Base-by-base conservation (phyloP, 2,888 invertebrate species). In the Catocala sponsa region DNA sequence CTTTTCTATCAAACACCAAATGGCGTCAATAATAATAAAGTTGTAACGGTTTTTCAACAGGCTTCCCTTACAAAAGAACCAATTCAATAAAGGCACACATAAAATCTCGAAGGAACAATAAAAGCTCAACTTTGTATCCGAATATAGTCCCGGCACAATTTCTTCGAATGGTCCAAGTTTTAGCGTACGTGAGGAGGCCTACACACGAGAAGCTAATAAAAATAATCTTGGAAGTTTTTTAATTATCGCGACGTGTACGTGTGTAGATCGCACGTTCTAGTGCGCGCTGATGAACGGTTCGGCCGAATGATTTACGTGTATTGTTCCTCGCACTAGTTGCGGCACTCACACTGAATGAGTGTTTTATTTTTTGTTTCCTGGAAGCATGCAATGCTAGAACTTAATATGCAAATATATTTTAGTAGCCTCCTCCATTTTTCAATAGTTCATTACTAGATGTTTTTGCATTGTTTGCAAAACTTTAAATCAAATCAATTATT, bases 141-240 rank as follows among this genome's bases (percentile, higher is more conserved):
- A 68, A 72, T 68, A 77, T 61, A 73, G 63, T 65, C 68, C 71
- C 59, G 69, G 73, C 70, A 79, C 79, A 74, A 74, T 80, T 79
- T 64, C 56, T 65, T 63, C 57, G 65, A 78, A 81, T 71, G 74
- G 76, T 69, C 62, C 49, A 78, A 82, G 72, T 79, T 80, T 77
- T 13, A 58, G 68, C 53, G 74, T 60, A 68, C 65, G 68, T 69
- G 76, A 61, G 68, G 58, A 66, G 55, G 52, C 15, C 55, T 54
- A 57, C 65, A 56, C 63, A 75, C 75, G 77, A 75, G 13, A 61
- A 61, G 73, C 66, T 72, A 76, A 78, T 78, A 76, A 77, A 79
- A 79, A 81, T 80, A 78, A 80, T 84, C 81, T 82, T 79, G 60
- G 79, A 87, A 86, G 79, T 87, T 88, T 87, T 85, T 85, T 87